phyloP scores from a whole-genome alignment of 1,140 invertebrate genomes.

The Varroa destructor region DNA sequence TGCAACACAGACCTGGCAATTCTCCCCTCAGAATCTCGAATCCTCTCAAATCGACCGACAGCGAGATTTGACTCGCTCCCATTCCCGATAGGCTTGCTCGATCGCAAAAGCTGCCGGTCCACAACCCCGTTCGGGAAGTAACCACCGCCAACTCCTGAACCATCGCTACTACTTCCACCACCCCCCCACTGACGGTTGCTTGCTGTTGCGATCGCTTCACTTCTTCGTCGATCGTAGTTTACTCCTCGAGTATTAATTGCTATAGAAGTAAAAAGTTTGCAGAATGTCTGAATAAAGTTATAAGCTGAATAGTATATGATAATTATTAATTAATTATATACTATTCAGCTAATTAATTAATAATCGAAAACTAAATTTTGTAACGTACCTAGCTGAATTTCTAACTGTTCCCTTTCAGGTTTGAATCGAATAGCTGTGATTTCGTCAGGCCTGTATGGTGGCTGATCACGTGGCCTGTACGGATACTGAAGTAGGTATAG shows the following conservation, averaged over 20 bases:
- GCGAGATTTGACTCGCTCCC: slow-evolving; percentile 12
- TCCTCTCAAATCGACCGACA: slow-evolving; percentile 9
- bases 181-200: not conserved
- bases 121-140: slow-evolving; percentile 12
- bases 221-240: slow-evolving; percentile 8
- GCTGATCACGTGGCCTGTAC: not conserved
- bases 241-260: slow-evolving; percentile 4
- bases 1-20: not conserved
- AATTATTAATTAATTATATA: too few species aligned
- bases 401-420: slow-evolving; percentile 6
- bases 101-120: not conserved
- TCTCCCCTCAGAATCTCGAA: not conserved
- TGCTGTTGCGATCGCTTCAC: slow-evolving; percentile 5
- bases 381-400: slow-evolving; percentile 20
- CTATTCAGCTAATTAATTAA: too few species aligned
- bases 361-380: too few species aligned
- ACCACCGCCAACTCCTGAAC: not conserved
- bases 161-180: too few species aligned
- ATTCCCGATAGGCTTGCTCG: not conserved
- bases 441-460: slow-evolving; percentile 8
- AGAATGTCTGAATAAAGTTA: too few species aligned
- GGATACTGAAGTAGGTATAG: slow-evolving; percentile 19
- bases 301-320: too few species aligned
- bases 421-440: slow-evolving; percentile 1
- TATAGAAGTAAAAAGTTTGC: not conserved